A percentile compares a stretch with the other conserved stretches of the same genome.
Evolutionary conservation across 2,797 vertebrate species (phyloP).

Genomic region (Chloroceryle inda): DNA sequence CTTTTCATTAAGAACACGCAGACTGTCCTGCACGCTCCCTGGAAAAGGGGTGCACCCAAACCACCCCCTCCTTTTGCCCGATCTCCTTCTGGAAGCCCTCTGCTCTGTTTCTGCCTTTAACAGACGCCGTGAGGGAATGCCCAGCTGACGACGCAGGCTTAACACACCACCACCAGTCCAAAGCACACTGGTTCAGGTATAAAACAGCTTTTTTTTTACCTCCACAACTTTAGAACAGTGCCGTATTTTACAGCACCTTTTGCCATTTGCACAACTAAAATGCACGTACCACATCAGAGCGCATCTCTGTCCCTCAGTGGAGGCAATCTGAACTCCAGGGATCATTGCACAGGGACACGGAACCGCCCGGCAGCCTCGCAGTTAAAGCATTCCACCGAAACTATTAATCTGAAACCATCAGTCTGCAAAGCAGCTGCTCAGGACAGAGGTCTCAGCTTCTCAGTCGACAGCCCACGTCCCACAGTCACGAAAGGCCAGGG

Average conservation of each 20-base stretch:
- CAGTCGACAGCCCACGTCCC: neutral
- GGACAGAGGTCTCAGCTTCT: neutral
- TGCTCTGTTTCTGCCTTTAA: neutral
- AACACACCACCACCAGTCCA: neutral
- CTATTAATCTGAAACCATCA: conserved; percentile 41
- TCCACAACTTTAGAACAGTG: conserved; percentile 37
- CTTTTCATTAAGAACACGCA: neutral
- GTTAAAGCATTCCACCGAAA: neutral
- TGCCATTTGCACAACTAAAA: conserved; percentile 61
- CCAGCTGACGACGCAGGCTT: neutral
- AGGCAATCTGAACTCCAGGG: conserved; percentile 36
- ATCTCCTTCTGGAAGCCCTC: neutral
- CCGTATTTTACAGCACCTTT: conserved; percentile 6
- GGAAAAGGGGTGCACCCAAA: neutral
- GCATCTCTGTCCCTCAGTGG: conserved; percentile 32
- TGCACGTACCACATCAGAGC: conserved; percentile 11
- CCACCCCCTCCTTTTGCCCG: neutral
- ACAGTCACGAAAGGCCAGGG: neutral
- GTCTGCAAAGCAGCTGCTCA: conserved; percentile 51
- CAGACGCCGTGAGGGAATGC: neutral
- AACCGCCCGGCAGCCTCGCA: conserved; percentile 36
- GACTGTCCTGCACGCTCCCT: neutral
- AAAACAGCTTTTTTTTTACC: conserved; percentile 57
- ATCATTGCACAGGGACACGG: neutral
- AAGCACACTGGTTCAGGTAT: neutral